Evolutionary conservation across 2,888 invertebrate species (phyloP).

Genomic region (Trachelus iudaicus): DNA sequence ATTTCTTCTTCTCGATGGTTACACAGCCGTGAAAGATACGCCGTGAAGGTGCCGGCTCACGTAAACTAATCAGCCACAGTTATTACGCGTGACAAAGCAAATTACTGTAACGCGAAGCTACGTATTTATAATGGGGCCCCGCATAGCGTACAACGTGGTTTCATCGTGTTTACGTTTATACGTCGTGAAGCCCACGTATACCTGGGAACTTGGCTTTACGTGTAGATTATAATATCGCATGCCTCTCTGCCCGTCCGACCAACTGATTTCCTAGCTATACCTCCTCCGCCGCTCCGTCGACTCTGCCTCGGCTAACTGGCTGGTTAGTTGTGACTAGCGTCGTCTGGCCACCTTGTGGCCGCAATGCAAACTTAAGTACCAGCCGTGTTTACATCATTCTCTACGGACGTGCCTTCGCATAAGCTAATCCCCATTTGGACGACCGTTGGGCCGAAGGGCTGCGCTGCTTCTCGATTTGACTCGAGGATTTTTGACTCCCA

Average conservation of each 20-base stretch:
- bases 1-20: neutral
- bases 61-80: conserved; percentile 46
- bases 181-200: neutral
- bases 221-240: neutral
- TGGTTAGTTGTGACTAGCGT: neutral
- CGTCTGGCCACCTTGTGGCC: neutral
- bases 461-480: neutral
- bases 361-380: conserved; percentile 8
- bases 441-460: neutral
- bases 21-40: conserved; percentile 5
- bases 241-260: neutral
- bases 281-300: neutral
- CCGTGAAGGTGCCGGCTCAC: conserved; percentile 41
- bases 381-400: conserved; percentile 31
- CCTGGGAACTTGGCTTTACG: neutral
- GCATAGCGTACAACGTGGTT: neutral
- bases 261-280: neutral
- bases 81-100: conserved; percentile 41
- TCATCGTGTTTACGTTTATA: neutral
- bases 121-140: neutral
- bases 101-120: conserved; percentile 27
- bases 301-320: neutral
- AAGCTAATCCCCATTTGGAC: neutral
- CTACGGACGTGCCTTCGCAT: conserved; percentile 31
- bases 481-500: neutral